Conservation (phyloP, 2,113 vertebrate genomes). For the Candoia aspera region DNA sequence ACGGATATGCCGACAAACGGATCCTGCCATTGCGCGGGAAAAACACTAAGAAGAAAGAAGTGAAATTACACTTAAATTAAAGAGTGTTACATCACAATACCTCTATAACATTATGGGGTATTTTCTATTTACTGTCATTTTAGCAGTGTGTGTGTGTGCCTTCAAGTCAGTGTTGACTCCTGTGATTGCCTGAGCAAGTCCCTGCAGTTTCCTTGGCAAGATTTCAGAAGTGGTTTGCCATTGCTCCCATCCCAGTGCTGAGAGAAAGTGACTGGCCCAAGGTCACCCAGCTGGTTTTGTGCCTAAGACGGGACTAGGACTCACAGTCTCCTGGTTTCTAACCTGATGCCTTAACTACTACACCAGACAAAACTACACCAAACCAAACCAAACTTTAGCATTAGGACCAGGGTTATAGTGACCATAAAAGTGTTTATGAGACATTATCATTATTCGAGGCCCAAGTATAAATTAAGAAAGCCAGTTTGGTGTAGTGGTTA, state of each 20-base stretch:
- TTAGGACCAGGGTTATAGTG: not conserved
- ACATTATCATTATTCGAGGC: not conserved
- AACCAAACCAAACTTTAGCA: not conserved
- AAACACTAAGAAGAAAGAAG: too few species aligned
- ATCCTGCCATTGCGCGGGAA: too few species aligned
- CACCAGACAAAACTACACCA: not conserved
- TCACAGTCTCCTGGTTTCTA: not conserved
- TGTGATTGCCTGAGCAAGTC: not conserved
- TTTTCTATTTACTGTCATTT: not conserved
- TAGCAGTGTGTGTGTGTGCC: not conserved
- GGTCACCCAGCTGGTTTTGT: not conserved
- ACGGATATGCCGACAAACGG: too few species aligned
- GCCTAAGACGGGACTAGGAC: not conserved
- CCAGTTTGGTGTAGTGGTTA: not conserved
- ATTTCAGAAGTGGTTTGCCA: not conserved
- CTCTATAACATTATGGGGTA: not conserved
- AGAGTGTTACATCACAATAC: not conserved
- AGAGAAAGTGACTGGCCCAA: not conserved
- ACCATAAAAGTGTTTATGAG: not conserved
- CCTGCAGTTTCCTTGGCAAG: not conserved
- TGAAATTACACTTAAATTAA: not conserved
- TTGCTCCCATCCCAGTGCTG: not conserved
- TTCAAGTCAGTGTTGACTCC: not conserved
- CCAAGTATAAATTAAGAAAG: not conserved
- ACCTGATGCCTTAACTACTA: not conserved